phyloP scores from a whole-genome alignment of 1,140 invertebrate genomes.

The Sarcophaga peregrina region DNA sequence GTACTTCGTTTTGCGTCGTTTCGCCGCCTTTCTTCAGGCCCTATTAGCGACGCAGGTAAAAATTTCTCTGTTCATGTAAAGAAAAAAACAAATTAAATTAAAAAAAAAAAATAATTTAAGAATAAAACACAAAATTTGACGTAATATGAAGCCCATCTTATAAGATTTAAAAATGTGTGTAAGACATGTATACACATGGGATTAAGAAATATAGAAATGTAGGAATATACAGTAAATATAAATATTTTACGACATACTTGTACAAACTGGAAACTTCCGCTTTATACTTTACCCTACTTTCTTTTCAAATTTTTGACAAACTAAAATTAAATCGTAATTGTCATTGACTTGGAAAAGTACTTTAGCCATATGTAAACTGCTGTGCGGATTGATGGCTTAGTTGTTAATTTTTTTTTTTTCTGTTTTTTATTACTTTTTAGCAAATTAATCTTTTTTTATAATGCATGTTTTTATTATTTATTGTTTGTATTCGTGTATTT shows the following conservation, averaged over 20 bases:
- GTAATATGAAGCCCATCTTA: neutral
- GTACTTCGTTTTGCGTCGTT: too few relatives aligned
- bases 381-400: too few relatives aligned
- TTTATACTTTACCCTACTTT: too few relatives aligned
- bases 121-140: neutral
- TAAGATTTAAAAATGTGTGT: slow-evolving; percentile 14
- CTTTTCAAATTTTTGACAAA: neutral
- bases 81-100: too few relatives aligned
- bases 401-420: neutral
- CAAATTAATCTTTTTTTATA: neutral
- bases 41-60: too few relatives aligned
- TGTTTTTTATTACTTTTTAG: neutral
- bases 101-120: too few relatives aligned
- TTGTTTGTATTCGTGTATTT: neutral
- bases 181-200: neutral
- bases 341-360: neutral
- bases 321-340: neutral
- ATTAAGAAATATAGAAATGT: too few relatives aligned
- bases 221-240: too few relatives aligned
- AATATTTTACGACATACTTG: too few relatives aligned
- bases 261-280: too few relatives aligned
- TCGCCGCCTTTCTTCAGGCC: too few relatives aligned
- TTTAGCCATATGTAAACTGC: neutral
- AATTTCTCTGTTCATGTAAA: too few relatives aligned
- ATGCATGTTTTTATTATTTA: neutral